Evolutionary conservation across 2,113 vertebrate genomes (phyloP).

Genomic region (Garra rufa): DNA sequence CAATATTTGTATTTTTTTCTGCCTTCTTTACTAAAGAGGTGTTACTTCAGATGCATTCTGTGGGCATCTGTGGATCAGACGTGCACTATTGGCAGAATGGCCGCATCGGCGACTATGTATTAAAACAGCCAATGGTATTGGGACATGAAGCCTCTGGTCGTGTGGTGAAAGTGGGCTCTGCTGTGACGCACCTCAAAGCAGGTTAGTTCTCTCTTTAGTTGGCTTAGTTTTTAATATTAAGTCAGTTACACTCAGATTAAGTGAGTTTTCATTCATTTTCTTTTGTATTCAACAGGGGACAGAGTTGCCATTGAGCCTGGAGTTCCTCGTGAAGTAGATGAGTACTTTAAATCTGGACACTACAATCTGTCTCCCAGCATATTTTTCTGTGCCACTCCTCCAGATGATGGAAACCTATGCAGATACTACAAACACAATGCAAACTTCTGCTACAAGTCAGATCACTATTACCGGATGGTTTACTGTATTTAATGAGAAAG

Average conservation of each 20-base stretch:
- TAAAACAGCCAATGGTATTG: conserved; percentile 90
- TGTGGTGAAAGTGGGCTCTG: conserved; percentile 85
- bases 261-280: not conserved
- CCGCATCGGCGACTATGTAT: conserved; percentile 85
- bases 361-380: conserved; percentile 93
- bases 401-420: conserved; percentile 91
- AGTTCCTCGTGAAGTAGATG: conserved; percentile 85
- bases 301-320: conserved; percentile 94
- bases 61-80: conserved; percentile 95
- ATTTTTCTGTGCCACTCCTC: conserved; percentile 95
- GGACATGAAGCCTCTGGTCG: conserved; percentile 92
- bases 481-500: not conserved
- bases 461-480: conserved; percentile 29
- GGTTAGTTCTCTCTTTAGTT: conserved; percentile 65
- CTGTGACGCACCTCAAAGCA: conserved; percentile 85
- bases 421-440: conserved; percentile 90
- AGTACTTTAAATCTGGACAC: conserved; percentile 88
- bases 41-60: conserved; percentile 92
- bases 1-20: not conserved
- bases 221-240: not conserved
- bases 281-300: conserved; percentile 78
- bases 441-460: conserved; percentile 96
- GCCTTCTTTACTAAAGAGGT: conserved; percentile 79
- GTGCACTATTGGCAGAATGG: conserved; percentile 96
- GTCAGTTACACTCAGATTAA: not conserved